phyloP scores from a whole-genome alignment of 2,888 invertebrate genomes.

The Mythimna lalbum region DNA sequence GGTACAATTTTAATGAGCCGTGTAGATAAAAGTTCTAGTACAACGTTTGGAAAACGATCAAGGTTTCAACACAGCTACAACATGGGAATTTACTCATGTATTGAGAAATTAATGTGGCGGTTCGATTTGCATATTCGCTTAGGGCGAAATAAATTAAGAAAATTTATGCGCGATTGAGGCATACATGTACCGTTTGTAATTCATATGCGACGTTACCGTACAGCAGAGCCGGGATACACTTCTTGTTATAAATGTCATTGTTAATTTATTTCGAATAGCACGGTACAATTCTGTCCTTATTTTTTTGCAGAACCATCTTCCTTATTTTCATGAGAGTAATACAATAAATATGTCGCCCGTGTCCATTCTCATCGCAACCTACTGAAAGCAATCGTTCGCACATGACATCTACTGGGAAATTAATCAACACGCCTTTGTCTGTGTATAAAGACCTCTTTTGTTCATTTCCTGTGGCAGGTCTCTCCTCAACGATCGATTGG shows the following conservation, averaged over 20 bases:
- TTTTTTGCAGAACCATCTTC: background rate
- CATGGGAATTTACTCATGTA: conserved; percentile 38
- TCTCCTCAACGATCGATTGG: conserved; percentile 21
- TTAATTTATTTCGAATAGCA: conserved; percentile 28
- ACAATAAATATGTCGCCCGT: conserved; percentile 8
- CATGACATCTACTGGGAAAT: conserved; percentile 34
- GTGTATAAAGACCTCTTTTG: conserved; percentile 25
- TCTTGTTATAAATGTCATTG: conserved; percentile 20
- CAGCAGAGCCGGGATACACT: conserved; percentile 17
- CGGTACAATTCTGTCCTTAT: conserved; percentile 8
- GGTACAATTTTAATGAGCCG: conserved; percentile 8
- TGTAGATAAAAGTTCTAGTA: background rate
- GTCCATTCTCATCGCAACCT: conserved; percentile 2
- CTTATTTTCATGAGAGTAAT: conserved; percentile 10
- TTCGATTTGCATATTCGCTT: conserved; percentile 57
- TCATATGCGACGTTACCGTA: conserved; percentile 21
- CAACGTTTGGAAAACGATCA: conserved; percentile 4
- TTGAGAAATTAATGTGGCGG: conserved; percentile 53
- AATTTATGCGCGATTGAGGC: conserved; percentile 50
- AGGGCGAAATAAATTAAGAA: conserved; percentile 53
- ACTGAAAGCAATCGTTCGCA: conserved; percentile 26
- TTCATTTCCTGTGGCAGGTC: conserved; percentile 28
- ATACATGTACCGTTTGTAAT: conserved; percentile 39
- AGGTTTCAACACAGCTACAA: conserved; percentile 22
- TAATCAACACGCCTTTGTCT: conserved; percentile 38